A percentile compares a stretch with the other conserved stretches of the same genome.
Conservation (phyloP, 2,888 invertebrate species). For the Calameuta pallipes region DNA sequence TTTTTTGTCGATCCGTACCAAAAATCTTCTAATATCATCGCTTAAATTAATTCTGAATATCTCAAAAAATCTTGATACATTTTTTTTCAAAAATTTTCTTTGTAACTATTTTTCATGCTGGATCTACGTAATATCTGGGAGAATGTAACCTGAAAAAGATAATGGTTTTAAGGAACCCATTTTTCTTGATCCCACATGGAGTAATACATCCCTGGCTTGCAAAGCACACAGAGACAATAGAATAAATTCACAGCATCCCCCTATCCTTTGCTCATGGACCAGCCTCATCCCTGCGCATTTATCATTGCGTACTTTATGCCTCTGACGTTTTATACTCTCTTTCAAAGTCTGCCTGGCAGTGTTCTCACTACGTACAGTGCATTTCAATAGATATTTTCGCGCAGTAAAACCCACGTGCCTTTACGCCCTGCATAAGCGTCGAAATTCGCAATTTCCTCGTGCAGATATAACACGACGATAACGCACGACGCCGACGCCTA, state of each 20-base stretch:
- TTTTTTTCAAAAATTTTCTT: too few relatives aligned
- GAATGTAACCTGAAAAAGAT: not conserved
- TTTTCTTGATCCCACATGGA: not conserved
- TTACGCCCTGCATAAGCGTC: not conserved
- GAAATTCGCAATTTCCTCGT: not conserved
- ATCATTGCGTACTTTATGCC: slow-evolving; percentile 41
- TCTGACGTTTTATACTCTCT: not conserved
- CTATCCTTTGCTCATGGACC: not conserved
- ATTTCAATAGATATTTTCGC: slow-evolving; percentile 41
- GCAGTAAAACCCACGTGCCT: slow-evolving; percentile 17
- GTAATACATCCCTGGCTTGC: not conserved
- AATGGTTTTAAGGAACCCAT: not conserved
- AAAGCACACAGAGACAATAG: slow-evolving; percentile 26
- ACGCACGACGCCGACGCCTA: slow-evolving; percentile 10
- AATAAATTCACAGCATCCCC: slow-evolving; percentile 32
- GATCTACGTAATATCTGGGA: not conserved
- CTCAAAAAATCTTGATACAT: too few relatives aligned
- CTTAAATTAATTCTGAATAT: too few relatives aligned
- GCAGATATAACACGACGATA: not conserved
- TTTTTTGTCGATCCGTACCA: not conserved
- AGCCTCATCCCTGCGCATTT: slow-evolving; percentile 10
- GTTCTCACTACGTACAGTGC: slow-evolving; percentile 27
- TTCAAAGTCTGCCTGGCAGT: not conserved
- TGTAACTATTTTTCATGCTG: not conserved
- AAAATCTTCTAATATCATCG: too few relatives aligned